phyloP scores from a whole-genome alignment of 2,888 invertebrate species.

The Zeuzera pyrina region DNA sequence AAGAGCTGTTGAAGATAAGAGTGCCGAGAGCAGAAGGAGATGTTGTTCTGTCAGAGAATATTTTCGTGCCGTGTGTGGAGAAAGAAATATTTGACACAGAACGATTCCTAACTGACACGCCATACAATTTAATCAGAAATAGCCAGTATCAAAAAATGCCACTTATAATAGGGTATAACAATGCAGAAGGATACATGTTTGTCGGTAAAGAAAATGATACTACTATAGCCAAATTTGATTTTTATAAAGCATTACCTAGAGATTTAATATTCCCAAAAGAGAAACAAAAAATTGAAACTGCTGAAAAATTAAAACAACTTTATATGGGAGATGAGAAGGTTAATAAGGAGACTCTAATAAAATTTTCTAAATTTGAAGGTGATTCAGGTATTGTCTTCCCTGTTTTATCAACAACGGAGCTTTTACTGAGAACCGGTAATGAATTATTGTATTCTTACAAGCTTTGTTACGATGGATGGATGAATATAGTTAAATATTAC shows the following conservation, averaged over 20 bases:
- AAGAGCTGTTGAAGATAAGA: slow-evolving; percentile 34
- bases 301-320: slow-evolving; percentile 36
- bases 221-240: slow-evolving; percentile 36
- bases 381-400: slow-evolving; percentile 49
- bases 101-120: slow-evolving; percentile 39
- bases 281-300: slow-evolving; percentile 26
- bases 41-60: slow-evolving; percentile 46
- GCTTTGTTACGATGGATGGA: slow-evolving; percentile 44
- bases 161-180: slow-evolving; percentile 49
- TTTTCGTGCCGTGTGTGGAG: slow-evolving; percentile 59
- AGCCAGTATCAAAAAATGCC: slow-evolving; percentile 46
- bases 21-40: slow-evolving; percentile 49
- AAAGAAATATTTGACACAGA: slow-evolving; percentile 27
- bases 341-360: slow-evolving; percentile 38
- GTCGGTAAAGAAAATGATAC: slow-evolving; percentile 55
- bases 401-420: slow-evolving; percentile 34
- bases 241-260: slow-evolving; percentile 40
- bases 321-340: slow-evolving; percentile 53
- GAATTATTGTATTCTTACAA: slow-evolving; percentile 43
- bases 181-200: slow-evolving; percentile 54
- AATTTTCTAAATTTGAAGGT: slow-evolving; percentile 47
- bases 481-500: slow-evolving; percentile 44
- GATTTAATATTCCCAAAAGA: slow-evolving; percentile 38
- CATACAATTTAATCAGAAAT: slow-evolving; percentile 38
- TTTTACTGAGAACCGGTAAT: slow-evolving; percentile 29